These are phyloP conservation scores for Macaria notata DNA, from an alignment of 2,888 invertebrate species.

Conservation along the genomic window DNA sequence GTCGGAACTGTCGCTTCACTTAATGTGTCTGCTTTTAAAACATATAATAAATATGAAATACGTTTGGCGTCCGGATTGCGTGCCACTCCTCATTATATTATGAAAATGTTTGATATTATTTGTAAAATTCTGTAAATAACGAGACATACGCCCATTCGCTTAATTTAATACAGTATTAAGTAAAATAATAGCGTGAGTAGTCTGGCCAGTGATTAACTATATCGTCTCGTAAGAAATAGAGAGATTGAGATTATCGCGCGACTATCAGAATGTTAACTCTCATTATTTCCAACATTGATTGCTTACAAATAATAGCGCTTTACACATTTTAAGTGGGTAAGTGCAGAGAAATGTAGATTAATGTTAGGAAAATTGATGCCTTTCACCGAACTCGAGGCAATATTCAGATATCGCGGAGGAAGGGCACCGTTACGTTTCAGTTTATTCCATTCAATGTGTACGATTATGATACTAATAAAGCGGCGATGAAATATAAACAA, in stretches of 20 bases:
- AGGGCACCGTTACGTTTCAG: constrained; percentile 7
- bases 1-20: constrained; percentile 33
- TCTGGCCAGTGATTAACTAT: constrained; percentile 17
- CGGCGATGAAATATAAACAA: too few relatives aligned
- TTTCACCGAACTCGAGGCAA: constrained; percentile 14
- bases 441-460: too few relatives aligned
- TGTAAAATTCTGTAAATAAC: constrained; percentile 1
- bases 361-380: constrained; percentile 22
- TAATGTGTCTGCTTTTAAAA: too few relatives aligned
- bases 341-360: constrained; percentile 15
- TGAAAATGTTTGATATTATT: constrained; percentile 6
- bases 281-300: constrained; percentile 22
- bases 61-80: neutral
- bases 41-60: too few relatives aligned
- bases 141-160: constrained; percentile 1
- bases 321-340: constrained; percentile 19
- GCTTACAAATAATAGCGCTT: constrained; percentile 24
- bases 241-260: constrained; percentile 37
- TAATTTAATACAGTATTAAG: constrained; percentile 11
- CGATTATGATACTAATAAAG: too few relatives aligned
- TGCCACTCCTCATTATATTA: constrained; percentile 6
- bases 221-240: constrained; percentile 28
- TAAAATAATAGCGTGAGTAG: constrained; percentile 13
- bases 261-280: constrained; percentile 17
- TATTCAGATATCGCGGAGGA: constrained; percentile 10